Base-by-base conservation (phyloP, 2,113 vertebrate species). In the Campylorhamphus procurvoides region DNA sequence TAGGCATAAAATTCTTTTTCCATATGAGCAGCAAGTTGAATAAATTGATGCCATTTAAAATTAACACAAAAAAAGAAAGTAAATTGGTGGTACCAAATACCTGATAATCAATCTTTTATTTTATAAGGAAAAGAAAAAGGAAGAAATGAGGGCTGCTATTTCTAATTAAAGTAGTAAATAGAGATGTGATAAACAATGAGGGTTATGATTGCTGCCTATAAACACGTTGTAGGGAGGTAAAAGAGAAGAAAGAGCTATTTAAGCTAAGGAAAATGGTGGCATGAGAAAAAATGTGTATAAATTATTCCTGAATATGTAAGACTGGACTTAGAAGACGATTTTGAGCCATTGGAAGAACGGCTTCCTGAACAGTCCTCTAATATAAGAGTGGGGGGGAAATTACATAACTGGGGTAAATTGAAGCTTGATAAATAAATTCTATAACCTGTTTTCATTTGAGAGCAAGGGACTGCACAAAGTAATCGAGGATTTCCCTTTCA, bases 1-100 rank as follows among this genome's bases (percentile, higher is more conserved):
- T 96, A 96, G 63, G 88, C 95, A 95, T 87, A 94, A 93, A 93
- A 63, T 85, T 87, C 53, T 78, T 96, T 79, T 89, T 80, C 88
- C 7, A 0, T 86, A 84, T 52, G 49, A 93, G 74, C 74, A 89
- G 90, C 42, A 89, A 94, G 90, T 88, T 93, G 92, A 95, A 94
- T 84, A 95, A 90, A 96, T 93, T 83, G 94, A 91, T 85, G 73
- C 19, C 35, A 90, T 95, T 96, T 93, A 94, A 95, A 96, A 96
- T 93, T 80, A 95, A 58, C 53, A 77, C 8, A 56, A 12, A 29
- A 62, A 56, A 40, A 12, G 42, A 42, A 91, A 81, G 35, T 83
- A 93, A 97, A 96, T 78, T 89, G 52, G 63, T 7, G 1, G 62
- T 56, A 93, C 71, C 72, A 92, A 84, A 92, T 90, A 95, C 88